Conservation (phyloP, 2,797 vertebrate species). For the Anguilla marmorata region DNA sequence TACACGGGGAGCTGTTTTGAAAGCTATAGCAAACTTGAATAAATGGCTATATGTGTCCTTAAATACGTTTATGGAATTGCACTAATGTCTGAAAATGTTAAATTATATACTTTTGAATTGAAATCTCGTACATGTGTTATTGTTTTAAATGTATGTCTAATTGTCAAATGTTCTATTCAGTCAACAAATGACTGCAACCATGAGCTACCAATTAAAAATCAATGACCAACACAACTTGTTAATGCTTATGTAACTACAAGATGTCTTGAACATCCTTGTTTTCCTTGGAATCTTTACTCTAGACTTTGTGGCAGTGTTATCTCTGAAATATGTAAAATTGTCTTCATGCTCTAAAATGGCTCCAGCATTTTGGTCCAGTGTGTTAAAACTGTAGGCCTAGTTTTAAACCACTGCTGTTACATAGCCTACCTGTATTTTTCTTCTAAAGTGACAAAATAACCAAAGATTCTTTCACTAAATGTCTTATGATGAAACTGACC, state of each 20-base stretch:
- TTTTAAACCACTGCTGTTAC: background rate
- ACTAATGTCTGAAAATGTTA: constrained; percentile 32
- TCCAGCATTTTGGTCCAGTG: background rate
- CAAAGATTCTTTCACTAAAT: constrained; percentile 5
- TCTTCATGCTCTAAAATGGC: background rate
- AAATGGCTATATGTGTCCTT: background rate
- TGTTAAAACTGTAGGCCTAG: background rate
- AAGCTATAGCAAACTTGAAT: constrained; percentile 9
- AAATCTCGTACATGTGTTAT: constrained; percentile 1
- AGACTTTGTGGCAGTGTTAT: background rate
- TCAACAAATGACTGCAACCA: background rate
- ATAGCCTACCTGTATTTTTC: background rate
- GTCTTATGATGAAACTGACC: background rate
- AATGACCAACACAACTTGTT: background rate
- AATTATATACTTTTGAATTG: constrained; percentile 21
- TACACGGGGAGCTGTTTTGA: constrained; percentile 2
- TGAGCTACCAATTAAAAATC: background rate
- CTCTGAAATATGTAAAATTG: background rate
- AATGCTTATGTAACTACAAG: background rate
- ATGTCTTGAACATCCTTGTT: background rate
- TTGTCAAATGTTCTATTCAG: background rate
- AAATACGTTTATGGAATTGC: constrained; percentile 23
- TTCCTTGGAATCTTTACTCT: background rate
- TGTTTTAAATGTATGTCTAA: constrained; percentile 25
- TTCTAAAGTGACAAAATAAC: constrained; percentile 1